Conservation (phyloP, 2,113 vertebrate genomes). For the Sapayoa aenigma region DNA sequence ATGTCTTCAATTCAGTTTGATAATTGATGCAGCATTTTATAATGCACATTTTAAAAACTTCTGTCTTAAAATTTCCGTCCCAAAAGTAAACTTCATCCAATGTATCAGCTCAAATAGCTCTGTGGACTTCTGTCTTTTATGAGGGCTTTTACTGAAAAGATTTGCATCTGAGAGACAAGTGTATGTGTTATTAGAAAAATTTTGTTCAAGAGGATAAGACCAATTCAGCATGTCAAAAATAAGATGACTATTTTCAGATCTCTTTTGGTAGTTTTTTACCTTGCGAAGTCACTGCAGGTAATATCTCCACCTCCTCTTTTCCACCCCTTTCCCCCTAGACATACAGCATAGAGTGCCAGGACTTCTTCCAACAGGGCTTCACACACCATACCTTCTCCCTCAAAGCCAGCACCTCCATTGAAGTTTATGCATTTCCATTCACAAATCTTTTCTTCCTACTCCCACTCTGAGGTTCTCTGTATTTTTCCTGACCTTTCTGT, state of each 20-base stretch:
- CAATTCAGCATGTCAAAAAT: not conserved
- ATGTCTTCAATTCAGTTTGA: not conserved
- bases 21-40: not conserved
- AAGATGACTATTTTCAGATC: not conserved
- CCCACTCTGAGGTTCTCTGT: too few relatives aligned
- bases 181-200: not conserved
- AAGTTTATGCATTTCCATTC: not conserved
- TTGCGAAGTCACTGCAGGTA: not conserved
- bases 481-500: not conserved
- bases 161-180: not conserved
- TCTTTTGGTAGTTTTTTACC: not conserved
- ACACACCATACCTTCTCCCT: not conserved
- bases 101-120: not conserved
- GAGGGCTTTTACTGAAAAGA: not conserved
- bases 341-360: accelerated
- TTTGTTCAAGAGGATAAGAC: not conserved
- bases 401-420: not conserved
- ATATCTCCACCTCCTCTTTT: not conserved
- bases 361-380: not conserved
- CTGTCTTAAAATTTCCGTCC: not conserved
- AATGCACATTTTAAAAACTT: not conserved
- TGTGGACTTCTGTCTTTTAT: not conserved
- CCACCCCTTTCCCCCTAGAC: not conserved
- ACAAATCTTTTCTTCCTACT: not conserved
- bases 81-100: not conserved